These are phyloP conservation scores for Branchipolynoe longqiensis DNA, from an alignment of 2,888 invertebrate genomes.

Conservation along the genomic window DNA sequence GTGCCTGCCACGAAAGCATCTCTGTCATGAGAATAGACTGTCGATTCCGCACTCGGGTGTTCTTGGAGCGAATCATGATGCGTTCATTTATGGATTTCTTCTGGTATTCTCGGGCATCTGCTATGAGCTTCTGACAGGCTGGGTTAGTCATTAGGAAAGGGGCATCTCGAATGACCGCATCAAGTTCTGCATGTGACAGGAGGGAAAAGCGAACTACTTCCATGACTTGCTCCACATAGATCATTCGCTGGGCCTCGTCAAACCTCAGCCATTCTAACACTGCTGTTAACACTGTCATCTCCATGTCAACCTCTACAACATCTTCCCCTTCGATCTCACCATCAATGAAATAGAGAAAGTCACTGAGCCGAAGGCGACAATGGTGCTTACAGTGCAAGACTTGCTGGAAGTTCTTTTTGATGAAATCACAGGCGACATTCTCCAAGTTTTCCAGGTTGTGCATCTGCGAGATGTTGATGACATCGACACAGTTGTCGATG, in stretches of 20 bases:
- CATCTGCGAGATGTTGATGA: constrained; percentile 21
- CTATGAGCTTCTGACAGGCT: neutral
- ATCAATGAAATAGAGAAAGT: constrained; percentile 22
- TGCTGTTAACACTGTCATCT: constrained; percentile 18
- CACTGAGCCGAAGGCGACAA: constrained; percentile 7
- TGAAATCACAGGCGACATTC: neutral
- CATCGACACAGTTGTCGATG: constrained; percentile 18
- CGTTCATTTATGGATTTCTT: neutral
- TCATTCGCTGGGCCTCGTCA: neutral
- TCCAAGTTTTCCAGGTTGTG: neutral
- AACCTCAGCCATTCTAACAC: constrained; percentile 15
- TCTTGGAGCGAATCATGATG: neutral
- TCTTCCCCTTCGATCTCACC: constrained; percentile 8
- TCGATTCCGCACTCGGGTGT: neutral
- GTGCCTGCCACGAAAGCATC: neutral
- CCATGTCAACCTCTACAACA: neutral
- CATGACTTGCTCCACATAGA: constrained; percentile 7
- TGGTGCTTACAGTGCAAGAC: neutral
- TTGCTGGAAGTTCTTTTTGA: neutral
- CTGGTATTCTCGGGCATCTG: neutral
- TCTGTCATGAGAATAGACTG: neutral
- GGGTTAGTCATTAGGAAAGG: neutral
- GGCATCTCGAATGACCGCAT: neutral
- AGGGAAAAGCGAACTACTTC: constrained; percentile 7
- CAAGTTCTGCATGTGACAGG: neutral